These are phyloP conservation scores for Phymatocera aterrima DNA, from an alignment of 2,888 invertebrate genomes.

Conservation along the genomic window DNA sequence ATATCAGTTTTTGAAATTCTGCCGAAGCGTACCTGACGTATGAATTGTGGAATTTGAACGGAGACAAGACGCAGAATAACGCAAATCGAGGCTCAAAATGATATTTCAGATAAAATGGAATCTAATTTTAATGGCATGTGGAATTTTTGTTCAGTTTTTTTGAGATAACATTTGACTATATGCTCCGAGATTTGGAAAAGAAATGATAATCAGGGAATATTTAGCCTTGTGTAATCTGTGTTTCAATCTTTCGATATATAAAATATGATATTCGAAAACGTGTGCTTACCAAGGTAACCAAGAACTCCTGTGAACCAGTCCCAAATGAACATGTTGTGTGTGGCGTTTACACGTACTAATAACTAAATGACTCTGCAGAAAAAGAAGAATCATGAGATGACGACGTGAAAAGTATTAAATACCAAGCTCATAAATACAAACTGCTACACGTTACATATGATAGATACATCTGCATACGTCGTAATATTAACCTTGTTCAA, in stretches of 20 bases:
- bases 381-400: conserved; percentile 55
- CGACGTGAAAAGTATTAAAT: conserved; percentile 44
- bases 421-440: background rate
- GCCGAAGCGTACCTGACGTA: no score
- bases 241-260: background rate
- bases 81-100: background rate
- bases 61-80: background rate
- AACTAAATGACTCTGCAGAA: conserved; percentile 71
- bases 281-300: conserved; percentile 91
- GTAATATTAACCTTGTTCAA: conserved; percentile 47
- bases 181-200: no score
- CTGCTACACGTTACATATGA: conserved; percentile 8
- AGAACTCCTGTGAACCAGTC: conserved; percentile 97
- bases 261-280: conserved; percentile 48
- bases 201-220: no score
- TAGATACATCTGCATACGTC: no score
- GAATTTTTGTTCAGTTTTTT: no score
- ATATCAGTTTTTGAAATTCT: background rate
- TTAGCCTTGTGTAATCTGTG: no score
- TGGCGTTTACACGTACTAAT: conserved; percentile 51
- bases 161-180: no score
- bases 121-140: no score
- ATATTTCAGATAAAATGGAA: no score
- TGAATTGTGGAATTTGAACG: background rate
- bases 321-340: conserved; percentile 90